Percentiles rank a stretch among this genome's conserved stretches.
Conservation (phyloP, 2,113 vertebrate genomes). For the Tricholaema leucomelas region DNA sequence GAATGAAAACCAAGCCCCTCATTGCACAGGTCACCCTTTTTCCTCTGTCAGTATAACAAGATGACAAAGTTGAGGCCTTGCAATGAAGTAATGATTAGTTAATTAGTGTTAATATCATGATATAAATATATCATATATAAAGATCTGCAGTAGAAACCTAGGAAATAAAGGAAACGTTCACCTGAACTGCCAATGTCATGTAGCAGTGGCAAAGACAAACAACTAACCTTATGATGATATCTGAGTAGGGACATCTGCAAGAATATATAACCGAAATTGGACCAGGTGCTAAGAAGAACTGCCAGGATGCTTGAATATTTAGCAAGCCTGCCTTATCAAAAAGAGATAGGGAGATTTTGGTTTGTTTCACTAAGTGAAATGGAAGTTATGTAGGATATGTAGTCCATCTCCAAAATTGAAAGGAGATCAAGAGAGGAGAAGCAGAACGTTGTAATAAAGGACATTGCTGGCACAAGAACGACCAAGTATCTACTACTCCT, state of each 20-base stretch:
- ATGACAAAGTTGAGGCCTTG: neutral
- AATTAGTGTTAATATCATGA: too few species aligned
- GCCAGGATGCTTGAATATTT: neutral
- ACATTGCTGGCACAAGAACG: neutral
- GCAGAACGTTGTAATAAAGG: neutral
- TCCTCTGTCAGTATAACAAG: neutral
- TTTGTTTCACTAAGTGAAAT: neutral
- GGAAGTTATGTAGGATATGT: neutral
- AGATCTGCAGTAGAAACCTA: neutral
- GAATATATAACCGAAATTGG: neutral
- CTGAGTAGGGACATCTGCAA: neutral
- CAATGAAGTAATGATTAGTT: neutral
- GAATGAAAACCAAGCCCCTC: neutral
- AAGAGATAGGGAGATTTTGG: neutral
- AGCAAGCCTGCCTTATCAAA: neutral
- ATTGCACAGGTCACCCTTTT: neutral
- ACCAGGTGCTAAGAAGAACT: neutral
- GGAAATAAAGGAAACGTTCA: neutral
- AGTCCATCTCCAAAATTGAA: neutral
- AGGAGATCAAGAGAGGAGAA: neutral
- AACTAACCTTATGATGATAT: neutral
- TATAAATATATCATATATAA: neutral
- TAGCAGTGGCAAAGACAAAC: neutral
- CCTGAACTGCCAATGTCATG: neutral
- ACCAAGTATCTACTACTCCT: neutral